Percentiles rank a stretch among this genome's conserved stretches.
Evolutionary conservation across 1,140 invertebrate species (phyloP).

Genomic region (Meloidogyne chitwoodi): DNA sequence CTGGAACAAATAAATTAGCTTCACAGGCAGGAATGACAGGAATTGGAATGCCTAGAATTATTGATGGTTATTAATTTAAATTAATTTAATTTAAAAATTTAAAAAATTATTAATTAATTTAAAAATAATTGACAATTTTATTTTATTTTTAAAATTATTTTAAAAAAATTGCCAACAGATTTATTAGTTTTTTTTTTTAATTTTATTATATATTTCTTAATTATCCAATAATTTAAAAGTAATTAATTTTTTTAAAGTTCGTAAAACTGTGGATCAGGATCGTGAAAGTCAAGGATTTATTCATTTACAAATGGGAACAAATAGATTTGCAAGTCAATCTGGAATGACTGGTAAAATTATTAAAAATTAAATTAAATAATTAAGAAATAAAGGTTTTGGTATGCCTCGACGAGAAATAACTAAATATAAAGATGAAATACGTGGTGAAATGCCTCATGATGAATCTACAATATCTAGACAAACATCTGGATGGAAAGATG

Average conservation of each 20-base stretch:
- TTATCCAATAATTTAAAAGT: too few relatives aligned
- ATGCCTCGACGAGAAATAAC: conserved; percentile 60
- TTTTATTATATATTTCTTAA: too few relatives aligned
- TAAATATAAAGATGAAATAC: conserved; percentile 58
- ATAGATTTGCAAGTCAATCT: conserved; percentile 56
- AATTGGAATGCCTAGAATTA: conserved; percentile 60
- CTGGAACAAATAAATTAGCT: conserved; percentile 58
- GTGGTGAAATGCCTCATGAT: conserved; percentile 60
- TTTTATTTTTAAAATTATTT: too few relatives aligned
- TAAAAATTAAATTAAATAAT: neutral
- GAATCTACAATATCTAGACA: conserved; percentile 53
- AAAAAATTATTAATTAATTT: too few relatives aligned
- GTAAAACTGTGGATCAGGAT: conserved; percentile 57
- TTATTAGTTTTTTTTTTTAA: too few relatives aligned
- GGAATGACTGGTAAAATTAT: conserved; percentile 50
- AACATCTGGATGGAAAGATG: conserved; percentile 58
- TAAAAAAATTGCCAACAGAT: too few relatives aligned
- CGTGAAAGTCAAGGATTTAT: conserved; percentile 60
- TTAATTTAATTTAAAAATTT: too few relatives aligned
- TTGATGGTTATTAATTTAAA: conserved; percentile 45
- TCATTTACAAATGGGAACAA: conserved; percentile 58
- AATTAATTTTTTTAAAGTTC: conserved; percentile 47
- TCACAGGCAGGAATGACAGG: conserved; percentile 58
- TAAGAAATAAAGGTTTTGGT: conserved; percentile 42
- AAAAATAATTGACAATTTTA: too few relatives aligned